A percentile compares a stretch with the other conserved stretches of the same genome.
Conservation (phyloP, 2,113 vertebrate species). For the Fregetta grallaria region DNA sequence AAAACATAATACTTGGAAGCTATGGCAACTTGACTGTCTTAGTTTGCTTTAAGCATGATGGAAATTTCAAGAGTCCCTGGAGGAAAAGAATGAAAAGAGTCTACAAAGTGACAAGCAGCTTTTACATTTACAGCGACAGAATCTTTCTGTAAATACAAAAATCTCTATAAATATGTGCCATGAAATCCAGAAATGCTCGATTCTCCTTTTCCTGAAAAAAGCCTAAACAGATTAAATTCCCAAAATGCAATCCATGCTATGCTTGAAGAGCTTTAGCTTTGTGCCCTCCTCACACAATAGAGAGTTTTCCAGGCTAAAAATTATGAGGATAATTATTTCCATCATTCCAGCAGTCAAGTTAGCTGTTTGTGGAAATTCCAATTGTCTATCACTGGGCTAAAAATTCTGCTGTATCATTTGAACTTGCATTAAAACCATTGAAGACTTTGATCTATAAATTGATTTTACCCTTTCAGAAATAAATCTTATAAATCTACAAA, state of each 20-base stretch:
- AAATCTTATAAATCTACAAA: neutral
- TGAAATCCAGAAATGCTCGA: neutral
- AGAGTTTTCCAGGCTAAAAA: neutral
- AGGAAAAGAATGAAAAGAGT: neutral
- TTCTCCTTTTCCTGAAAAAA: neutral
- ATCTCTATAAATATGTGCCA: neutral
- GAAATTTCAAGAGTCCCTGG: neutral
- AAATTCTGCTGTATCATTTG: neutral
- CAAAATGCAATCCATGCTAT: neutral
- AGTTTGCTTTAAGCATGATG: neutral
- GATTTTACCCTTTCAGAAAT: neutral
- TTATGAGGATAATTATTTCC: neutral
- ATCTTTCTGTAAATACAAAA: neutral
- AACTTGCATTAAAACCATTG: neutral
- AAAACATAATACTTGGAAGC: rapidly evolving
- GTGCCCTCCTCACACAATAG: neutral
- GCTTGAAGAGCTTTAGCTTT: neutral
- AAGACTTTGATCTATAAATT: neutral
- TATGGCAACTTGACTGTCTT: neutral
- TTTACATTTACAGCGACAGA: neutral
- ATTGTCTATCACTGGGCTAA: neutral
- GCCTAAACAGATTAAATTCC: neutral
- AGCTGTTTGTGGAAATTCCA: neutral
- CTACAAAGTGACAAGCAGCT: neutral
- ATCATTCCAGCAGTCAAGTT: neutral